Evolutionary conservation across 2,113 vertebrate species (phyloP).

Genomic region (Takifugu bimaculatus): DNA sequence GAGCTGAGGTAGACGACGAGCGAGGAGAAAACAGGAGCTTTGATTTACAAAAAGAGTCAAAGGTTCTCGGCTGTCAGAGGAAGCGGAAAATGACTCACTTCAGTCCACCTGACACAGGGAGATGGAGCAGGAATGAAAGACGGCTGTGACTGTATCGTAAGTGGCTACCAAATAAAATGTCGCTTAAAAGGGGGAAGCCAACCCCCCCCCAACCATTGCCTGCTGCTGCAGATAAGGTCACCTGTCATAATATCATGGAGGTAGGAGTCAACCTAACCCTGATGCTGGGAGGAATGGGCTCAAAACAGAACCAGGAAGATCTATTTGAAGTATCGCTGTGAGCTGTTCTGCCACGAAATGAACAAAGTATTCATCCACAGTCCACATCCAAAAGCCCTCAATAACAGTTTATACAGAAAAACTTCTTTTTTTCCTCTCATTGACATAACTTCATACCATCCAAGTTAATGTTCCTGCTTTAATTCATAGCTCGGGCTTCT

Average conservation of each 20-base stretch:
- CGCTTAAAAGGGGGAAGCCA: no score
- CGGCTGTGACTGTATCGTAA: no score
- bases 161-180: no score
- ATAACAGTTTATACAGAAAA: no score
- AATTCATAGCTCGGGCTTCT: no score
- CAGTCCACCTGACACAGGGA: background rate
- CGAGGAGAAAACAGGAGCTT: constrained; percentile 5
- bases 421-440: no score
- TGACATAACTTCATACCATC: no score
- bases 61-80: no score
- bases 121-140: no score
- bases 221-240: constrained; percentile 39
- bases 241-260: constrained; percentile 4
- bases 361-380: background rate
- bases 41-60: constrained; percentile 8
- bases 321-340: background rate
- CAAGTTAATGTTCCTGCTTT: no score
- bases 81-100: constrained; percentile 19
- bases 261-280: constrained; percentile 3
- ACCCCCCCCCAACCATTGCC: background rate
- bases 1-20: background rate
- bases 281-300: background rate
- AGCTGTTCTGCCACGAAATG: background rate
- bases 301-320: background rate
- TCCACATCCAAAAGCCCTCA: no score